A percentile compares a stretch with the other conserved stretches of the same genome.
Conservation (phyloP, 1,140 invertebrate genomes). For the Brachionus sp. region DNA sequence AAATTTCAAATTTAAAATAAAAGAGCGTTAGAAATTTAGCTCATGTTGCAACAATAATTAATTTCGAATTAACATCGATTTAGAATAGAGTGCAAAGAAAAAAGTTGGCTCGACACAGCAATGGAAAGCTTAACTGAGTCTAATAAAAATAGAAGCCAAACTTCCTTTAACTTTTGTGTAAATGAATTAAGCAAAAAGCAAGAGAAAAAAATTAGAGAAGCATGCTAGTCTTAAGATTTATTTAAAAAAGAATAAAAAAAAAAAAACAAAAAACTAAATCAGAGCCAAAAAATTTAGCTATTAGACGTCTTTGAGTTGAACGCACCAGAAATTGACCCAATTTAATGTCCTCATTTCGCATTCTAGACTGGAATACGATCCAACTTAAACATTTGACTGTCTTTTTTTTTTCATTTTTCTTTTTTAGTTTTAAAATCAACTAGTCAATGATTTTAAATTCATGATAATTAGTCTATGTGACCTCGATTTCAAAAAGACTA, state of each 20-base stretch:
- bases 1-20: background rate
- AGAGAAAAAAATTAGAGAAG: background rate
- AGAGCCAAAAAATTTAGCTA: background rate
- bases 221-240: background rate
- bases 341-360: background rate
- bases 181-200: background rate
- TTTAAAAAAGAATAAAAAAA: too few relatives aligned
- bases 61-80: background rate
- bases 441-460: conserved; percentile 36
- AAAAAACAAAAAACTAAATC: background rate
- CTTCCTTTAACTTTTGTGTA: background rate
- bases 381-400: conserved; percentile 33
- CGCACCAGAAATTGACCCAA: conserved; percentile 22
- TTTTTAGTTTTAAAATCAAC: background rate
- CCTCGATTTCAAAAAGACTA: conserved; percentile 13
- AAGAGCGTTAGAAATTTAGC: background rate
- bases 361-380: conserved; percentile 25
- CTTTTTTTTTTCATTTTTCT: background rate
- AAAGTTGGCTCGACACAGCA: conserved; percentile 15
- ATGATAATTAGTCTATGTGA: conserved; percentile 28
- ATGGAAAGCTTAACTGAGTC: background rate
- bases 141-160: background rate
- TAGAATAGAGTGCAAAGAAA: background rate
- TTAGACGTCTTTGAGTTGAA: background rate
- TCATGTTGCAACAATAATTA: background rate